A percentile compares a stretch with the other conserved stretches of the same genome.
Conservation (phyloP, 2,888 invertebrate genomes). For the Eilema griseolum region DNA sequence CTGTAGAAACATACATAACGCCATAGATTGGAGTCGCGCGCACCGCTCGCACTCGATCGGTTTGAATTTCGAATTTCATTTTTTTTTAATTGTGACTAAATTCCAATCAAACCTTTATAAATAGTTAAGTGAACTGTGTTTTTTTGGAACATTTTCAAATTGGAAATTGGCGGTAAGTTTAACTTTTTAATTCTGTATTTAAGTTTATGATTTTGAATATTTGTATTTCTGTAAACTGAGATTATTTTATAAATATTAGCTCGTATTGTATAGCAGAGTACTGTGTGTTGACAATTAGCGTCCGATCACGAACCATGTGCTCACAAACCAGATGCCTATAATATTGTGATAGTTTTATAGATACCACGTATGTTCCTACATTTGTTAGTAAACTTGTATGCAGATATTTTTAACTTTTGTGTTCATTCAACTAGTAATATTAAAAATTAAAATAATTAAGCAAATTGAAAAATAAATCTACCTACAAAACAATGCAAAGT, state of each 20-base stretch:
- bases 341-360: background rate
- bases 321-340: constrained; percentile 7
- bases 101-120: constrained; percentile 27
- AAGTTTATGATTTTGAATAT: background rate
- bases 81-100: constrained; percentile 38
- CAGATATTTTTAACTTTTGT: background rate
- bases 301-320: constrained; percentile 24
- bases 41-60: constrained; percentile 61
- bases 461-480: background rate
- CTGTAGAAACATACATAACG: constrained; percentile 67
- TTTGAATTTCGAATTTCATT: constrained; percentile 49
- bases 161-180: constrained; percentile 46
- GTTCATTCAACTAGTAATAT: background rate
- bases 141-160: constrained; percentile 31
- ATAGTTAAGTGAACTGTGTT: constrained; percentile 43
- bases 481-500: background rate
- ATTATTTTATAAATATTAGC: background rate
- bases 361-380: background rate
- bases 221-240: background rate
- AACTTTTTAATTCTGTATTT: constrained; percentile 11
- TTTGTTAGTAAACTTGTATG: background rate
- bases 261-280: background rate
- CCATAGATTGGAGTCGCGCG: constrained; percentile 72
- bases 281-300: constrained; percentile 19
- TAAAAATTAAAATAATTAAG: background rate